Conservation (phyloP, 2,113 vertebrate genomes). For the Solea senegalensis region DNA sequence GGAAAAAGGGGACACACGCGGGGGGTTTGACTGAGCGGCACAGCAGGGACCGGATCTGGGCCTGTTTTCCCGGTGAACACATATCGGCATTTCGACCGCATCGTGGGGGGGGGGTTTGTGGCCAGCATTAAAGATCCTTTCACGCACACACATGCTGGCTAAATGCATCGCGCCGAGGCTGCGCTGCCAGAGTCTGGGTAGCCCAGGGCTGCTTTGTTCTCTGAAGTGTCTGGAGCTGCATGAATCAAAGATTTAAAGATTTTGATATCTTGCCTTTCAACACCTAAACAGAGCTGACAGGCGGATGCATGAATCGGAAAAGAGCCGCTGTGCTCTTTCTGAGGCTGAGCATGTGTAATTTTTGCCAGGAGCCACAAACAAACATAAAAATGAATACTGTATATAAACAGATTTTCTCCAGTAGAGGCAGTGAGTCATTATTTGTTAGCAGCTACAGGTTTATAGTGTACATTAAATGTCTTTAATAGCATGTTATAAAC, state of each 20-base stretch:
- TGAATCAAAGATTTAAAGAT: slow-evolving; percentile 69
- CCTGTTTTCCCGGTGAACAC: slow-evolving; percentile 58
- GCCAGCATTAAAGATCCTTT: slow-evolving; percentile 82
- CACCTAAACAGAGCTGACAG: slow-evolving; percentile 22
- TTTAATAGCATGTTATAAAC: slow-evolving; percentile 40
- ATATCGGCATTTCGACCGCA: slow-evolving; percentile 72
- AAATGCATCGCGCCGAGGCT: slow-evolving; percentile 69
- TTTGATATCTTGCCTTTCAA: slow-evolving; percentile 59
- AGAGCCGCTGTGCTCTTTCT: slow-evolving; percentile 5
- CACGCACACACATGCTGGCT: slow-evolving; percentile 53
- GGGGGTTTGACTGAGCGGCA: slow-evolving; percentile 53
- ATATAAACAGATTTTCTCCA: slow-evolving; percentile 13
- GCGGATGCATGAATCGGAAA: slow-evolving; percentile 24
- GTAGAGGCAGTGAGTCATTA: slow-evolving; percentile 12
- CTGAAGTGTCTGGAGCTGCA: slow-evolving; percentile 43
- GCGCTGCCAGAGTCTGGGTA: slow-evolving; percentile 58
- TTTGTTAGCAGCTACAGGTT: slow-evolving; percentile 35
- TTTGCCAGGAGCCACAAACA: slow-evolving; percentile 19
- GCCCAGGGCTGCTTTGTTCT: slow-evolving; percentile 62
- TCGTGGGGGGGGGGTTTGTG: slow-evolving; percentile 52
- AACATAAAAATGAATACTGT: slow-evolving; percentile 2
- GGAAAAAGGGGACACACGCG: slow-evolving; percentile 35
- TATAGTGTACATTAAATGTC: slow-evolving; percentile 44
- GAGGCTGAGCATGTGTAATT: slow-evolving; percentile 1
- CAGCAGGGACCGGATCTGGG: slow-evolving; percentile 62